Base-by-base conservation (phyloP, 2,113 vertebrate species). In the Vulpes vulpes region DNA sequence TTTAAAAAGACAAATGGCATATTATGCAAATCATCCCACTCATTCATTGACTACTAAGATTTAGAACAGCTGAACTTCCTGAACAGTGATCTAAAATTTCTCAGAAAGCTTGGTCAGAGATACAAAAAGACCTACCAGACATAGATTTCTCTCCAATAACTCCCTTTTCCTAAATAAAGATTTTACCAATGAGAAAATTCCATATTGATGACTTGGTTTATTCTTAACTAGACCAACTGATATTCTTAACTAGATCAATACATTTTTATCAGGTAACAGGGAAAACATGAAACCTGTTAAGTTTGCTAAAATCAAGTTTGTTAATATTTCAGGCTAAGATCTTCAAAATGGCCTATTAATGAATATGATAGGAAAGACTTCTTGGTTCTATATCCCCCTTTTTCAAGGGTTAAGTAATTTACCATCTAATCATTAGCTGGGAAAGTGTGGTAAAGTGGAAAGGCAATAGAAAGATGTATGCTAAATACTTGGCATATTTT, bases 251-350 rank as follows among this genome's bases (percentile, higher is more conserved):
- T 57, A 69, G 23, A 3, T 43, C 55, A 81, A 32, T 20, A 74
- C 19, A 84, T 43, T 96, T 95, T 86, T 82, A 69, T 64, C 84
- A 67, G 25, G 3, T 78, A 94, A 88, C 5, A 93, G 85, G 71
- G 60, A 91, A 95, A 96, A 62, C 27, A 49, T 43, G 20, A 95
- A 59, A 59, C 3, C 14, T 67, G 17, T 91, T 95, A 89, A 15
- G 51, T 97, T 94, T 92, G 80, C 49, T 78, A 87, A 87, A 91
- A 79, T 19, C 62, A 94, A 83, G 67, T 69, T 14, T 67, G 49
- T 91, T 94, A 80, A 27, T 69, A 91, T 59, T 91, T 94, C n/a
- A 88, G 81, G 30, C 11, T 94, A 91, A 96, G 76, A 62, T n/a
- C 25, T 38, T 92, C 71, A 88, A 49, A 71, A 6, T 76, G 67